A percentile compares a stretch with the other conserved stretches of the same genome.
Conservation (phyloP, 35 echinoderm and acorn worm species). For the Nesometra sesokonis region DNA sequence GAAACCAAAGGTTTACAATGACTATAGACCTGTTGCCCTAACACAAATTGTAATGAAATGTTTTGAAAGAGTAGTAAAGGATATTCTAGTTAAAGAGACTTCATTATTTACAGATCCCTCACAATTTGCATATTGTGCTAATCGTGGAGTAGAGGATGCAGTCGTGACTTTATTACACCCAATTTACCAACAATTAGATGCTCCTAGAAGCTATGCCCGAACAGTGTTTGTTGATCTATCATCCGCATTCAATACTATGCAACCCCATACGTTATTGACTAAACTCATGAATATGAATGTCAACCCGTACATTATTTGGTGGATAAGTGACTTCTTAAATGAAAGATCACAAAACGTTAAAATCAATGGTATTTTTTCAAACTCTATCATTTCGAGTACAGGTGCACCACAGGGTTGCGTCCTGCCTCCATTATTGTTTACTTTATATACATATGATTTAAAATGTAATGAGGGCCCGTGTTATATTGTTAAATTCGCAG, state of each 20-base stretch:
- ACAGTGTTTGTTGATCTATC: slow-evolving; percentile 1
- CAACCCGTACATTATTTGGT: not conserved
- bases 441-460: too few relatives aligned
- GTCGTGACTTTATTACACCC: not conserved
- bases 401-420: too few relatives aligned
- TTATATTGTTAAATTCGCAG: slow-evolving; percentile 4
- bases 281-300: slow-evolving; percentile 14
- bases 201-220: not conserved
- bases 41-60: slow-evolving; percentile 6
- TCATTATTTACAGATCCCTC: not conserved
- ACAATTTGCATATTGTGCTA: slow-evolving; percentile 16
- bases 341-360: too few relatives aligned
- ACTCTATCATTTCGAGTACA: too few relatives aligned
- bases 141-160: not conserved
- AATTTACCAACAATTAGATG: not conserved
- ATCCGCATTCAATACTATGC: slow-evolving; percentile 12
- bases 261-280: not conserved
- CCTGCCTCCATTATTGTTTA: too few relatives aligned
- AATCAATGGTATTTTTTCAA: too few relatives aligned
- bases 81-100: slow-evolving; percentile 1
- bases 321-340: too few relatives aligned
- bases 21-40: slow-evolving; percentile 1
- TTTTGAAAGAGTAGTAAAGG: slow-evolving; percentile 11
- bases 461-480: too few relatives aligned
- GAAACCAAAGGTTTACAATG: not conserved